Percentiles rank a stretch among this genome's conserved stretches.
Conservation (phyloP, 2,113 vertebrate species). For the Tichodroma muraria region DNA sequence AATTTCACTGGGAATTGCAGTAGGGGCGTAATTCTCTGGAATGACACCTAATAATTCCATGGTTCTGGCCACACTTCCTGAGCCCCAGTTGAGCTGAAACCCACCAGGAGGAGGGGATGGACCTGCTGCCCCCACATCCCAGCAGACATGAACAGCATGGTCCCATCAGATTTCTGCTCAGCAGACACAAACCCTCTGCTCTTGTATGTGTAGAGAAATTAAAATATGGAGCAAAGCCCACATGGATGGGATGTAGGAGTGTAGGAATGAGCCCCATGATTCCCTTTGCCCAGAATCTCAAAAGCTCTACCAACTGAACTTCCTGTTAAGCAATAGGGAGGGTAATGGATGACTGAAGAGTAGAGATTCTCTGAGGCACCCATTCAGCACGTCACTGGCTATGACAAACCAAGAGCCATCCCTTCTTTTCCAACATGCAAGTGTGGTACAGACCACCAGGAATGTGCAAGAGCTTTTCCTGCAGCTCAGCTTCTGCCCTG, state of each 20-base stretch:
- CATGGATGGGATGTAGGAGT: not conserved
- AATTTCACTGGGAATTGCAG: not conserved
- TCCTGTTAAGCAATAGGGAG: not conserved
- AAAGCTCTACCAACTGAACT: not conserved
- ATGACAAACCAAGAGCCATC: not conserved
- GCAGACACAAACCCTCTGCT: not conserved
- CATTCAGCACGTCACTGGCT: not conserved
- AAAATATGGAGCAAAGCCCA: not conserved
- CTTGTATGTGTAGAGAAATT: not conserved
- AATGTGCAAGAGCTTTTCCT: not conserved
- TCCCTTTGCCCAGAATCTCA: not conserved
- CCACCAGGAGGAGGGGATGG: not conserved
- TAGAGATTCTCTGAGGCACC: not conserved
- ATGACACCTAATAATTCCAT: not conserved
- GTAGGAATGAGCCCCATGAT: not conserved
- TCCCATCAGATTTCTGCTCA: not conserved
- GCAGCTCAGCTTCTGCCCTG: not conserved
- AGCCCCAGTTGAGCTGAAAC: not conserved
- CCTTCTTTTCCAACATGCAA: not conserved
- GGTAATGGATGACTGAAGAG: not conserved
- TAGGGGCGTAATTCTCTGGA: not conserved
- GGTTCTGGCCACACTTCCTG: rapidly evolving
- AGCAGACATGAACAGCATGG: rapidly evolving
- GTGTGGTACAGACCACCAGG: not conserved
- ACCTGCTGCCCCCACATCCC: not conserved